Base-by-base conservation (phyloP, 2,888 invertebrate species). In the Pristionchus exspectatus region DNA sequence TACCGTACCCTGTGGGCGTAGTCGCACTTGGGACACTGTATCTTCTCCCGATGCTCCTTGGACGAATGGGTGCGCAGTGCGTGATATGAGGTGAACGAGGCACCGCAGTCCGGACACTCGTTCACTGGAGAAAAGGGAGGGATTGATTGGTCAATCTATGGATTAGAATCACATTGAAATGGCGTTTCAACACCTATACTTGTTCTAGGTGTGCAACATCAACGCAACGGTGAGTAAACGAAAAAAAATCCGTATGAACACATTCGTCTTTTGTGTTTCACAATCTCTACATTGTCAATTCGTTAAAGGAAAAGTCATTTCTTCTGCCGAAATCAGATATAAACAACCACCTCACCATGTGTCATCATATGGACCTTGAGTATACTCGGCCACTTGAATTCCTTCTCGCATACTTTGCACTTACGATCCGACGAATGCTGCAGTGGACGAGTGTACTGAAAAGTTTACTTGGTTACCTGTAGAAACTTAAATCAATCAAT, bases 1-100 rank as follows among this genome's bases (percentile, higher is more conserved):
- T 66, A 86, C 86, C 66, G 50, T 54, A 87, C 87, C 87, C 12
- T 50, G 33, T 87, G 87, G 5, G 27, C 72, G 72, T 87, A 87
- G 24, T 72, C 38, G 30, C 87, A 87, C 72, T 30, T 33, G 54
- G 87, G 33, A 24, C 87, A 87, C 72, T 72, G 24, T 18, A 87
- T 59, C 50, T 50, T 50, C 72, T 56, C 72, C 30, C 27, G 33
- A n/a, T 69, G 87, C 30, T 72, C 86, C n/a, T n/a, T 38, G 14
- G 86, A 86, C 0, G 33, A 9, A n/a, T 86, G 86, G 0, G 63
- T 38, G 38, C 86, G 63, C 24, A 86, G 86, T 24, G 86, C 30
- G 44, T 86, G 66, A 50, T 86, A 86, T n/a, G 38, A 66, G 63
- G 27, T 16, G 44, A 63, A 66, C 63, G 27, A 24, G 24, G 21